Evolutionary conservation across 2,113 vertebrate species (phyloP).

Genomic region (Microtus richardsoni): DNA sequence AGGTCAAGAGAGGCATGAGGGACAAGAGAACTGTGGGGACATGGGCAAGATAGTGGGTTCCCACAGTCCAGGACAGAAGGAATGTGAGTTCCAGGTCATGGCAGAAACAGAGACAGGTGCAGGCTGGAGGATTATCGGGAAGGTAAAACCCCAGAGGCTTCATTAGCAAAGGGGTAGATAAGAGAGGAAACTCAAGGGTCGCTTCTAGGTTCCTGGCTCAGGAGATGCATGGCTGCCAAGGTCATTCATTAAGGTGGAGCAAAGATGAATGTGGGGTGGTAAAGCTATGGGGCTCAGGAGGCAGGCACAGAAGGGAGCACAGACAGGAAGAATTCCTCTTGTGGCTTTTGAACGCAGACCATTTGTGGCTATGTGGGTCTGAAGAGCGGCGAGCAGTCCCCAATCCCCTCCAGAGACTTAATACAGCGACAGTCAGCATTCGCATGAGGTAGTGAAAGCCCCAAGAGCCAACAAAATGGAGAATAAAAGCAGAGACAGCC

Average conservation of each 20-base stretch:
- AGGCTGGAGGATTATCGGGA: background rate
- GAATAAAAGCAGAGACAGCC: background rate
- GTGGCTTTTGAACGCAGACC: background rate
- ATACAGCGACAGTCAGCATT: background rate
- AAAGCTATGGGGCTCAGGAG: accelerated
- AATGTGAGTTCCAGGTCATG: accelerated
- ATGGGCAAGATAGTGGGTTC: background rate
- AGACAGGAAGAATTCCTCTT: background rate
- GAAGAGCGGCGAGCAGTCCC: background rate
- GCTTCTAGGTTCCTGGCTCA: background rate
- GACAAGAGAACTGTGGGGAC: accelerated
- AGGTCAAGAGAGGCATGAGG: background rate
- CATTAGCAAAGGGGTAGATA: background rate
- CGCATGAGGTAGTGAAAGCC: background rate
- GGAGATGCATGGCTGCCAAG: background rate
- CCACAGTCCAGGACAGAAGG: background rate
- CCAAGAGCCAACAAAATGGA: background rate
- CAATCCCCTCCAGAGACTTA: background rate
- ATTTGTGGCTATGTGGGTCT: background rate
- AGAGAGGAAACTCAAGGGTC: background rate
- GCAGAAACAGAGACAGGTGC: background rate
- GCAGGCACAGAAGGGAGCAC: background rate
- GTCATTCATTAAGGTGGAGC: background rate
- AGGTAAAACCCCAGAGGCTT: background rate
- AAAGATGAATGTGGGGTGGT: background rate